These are phyloP conservation scores for Octonoba sinensis DNA, from an alignment of 2,888 invertebrate species.

Conservation along the genomic window DNA sequence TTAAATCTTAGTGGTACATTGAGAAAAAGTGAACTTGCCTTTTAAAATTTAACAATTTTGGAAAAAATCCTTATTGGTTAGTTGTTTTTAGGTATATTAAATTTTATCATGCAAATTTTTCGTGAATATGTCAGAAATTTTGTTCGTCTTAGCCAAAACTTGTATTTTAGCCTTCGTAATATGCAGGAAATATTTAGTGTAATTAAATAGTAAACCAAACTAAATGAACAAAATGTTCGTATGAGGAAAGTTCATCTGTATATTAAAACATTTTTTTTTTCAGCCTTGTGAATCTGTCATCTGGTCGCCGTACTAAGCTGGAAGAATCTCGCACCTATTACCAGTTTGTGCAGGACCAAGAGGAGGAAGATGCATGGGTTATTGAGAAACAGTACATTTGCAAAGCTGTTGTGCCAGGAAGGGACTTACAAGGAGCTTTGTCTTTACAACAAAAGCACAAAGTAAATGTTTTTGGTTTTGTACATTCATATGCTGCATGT, in stretches of 20 bases:
- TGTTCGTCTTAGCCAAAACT: too few relatives aligned
- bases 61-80: too few relatives aligned
- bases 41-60: too few relatives aligned
- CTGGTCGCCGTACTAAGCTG: conserved; percentile 83
- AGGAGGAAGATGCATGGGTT: conserved; percentile 98
- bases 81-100: too few relatives aligned
- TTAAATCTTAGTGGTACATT: too few relatives aligned
- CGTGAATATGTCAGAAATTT: too few relatives aligned
- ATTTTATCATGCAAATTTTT: too few relatives aligned
- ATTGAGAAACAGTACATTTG: conserved; percentile 94
- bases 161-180: too few relatives aligned
- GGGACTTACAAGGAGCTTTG: conserved; percentile 90
- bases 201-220: not conserved
- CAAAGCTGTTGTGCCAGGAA: conserved; percentile 91
- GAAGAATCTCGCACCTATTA: conserved; percentile 94
- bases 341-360: conserved; percentile 96
- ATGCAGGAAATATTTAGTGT: too few relatives aligned
- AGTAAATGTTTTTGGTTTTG: conserved; percentile 71
- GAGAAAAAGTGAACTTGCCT: too few relatives aligned
- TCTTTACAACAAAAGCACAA: conserved; percentile 94
- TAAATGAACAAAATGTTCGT: too few relatives aligned
- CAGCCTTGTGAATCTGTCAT: conserved; percentile 79
- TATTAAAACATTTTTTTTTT: conserved; percentile 4
- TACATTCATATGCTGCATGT: not conserved
- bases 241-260: too few relatives aligned